phyloP scores from a whole-genome alignment of 2,113 vertebrate genomes.

The Oceanites oceanicus region DNA sequence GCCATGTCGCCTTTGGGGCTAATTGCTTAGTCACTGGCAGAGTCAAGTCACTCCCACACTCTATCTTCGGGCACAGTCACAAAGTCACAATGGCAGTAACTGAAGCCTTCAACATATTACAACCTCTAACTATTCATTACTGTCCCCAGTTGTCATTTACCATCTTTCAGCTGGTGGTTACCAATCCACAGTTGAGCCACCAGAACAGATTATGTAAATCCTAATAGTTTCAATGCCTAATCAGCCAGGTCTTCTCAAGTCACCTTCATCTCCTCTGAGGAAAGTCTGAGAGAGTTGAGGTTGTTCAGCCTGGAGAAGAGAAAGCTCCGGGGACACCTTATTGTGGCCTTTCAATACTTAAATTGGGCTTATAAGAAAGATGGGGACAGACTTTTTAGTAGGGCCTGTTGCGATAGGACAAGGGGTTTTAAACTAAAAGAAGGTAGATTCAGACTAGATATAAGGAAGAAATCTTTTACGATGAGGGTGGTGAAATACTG shows the following conservation, averaged over 20 bases:
- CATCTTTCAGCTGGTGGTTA: conserved; percentile 40
- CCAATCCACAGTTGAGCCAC: conserved; percentile 22
- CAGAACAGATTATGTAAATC: conserved; percentile 35
- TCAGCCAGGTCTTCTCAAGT: conserved; percentile 16
- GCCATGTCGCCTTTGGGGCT: background rate
- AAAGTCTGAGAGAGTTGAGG: background rate
- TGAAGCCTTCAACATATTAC: conserved; percentile 51
- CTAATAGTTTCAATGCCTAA: background rate
- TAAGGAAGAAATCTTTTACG: background rate
- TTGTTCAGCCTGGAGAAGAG: background rate
- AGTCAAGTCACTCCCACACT: background rate
- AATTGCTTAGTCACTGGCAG: conserved; percentile 3
- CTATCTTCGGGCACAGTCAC: background rate
- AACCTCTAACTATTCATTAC: conserved; percentile 29
- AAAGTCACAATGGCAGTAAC: background rate
- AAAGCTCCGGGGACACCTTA: background rate
- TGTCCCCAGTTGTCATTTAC: conserved; percentile 33
- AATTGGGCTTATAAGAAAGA: background rate
- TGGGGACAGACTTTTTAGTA: background rate
- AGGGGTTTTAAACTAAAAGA: background rate
- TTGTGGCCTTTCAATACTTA: background rate
- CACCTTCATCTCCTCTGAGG: background rate
- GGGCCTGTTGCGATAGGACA: background rate
- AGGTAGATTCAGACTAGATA: background rate
- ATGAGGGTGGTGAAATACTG: background rate